These are phyloP conservation scores for Campylomormyrus numenius DNA, from an alignment of 2,113 vertebrate species.

Conservation along the genomic window DNA sequence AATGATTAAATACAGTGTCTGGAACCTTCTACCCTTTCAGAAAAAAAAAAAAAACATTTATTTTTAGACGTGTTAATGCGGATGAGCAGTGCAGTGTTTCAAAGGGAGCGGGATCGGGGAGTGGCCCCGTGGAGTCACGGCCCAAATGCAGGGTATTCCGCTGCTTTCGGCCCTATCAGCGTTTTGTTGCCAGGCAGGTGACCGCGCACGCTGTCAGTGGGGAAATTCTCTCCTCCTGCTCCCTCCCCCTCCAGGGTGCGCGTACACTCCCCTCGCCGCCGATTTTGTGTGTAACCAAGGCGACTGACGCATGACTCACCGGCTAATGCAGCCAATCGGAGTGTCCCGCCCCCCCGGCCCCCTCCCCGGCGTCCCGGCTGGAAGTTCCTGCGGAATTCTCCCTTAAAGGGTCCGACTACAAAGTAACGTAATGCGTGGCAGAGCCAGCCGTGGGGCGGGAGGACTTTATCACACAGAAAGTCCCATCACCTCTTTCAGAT, in stretches of 20 bases:
- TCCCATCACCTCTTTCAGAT: not conserved
- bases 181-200: conserved; percentile 20
- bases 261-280: not conserved
- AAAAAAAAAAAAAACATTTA: not conserved
- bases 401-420: conserved; percentile 8
- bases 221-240: not conserved
- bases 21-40: not conserved
- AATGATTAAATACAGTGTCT: not conserved
- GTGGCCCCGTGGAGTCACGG: not conserved
- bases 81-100: conserved; percentile 2
- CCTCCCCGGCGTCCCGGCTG: not conserved
- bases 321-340: conserved; percentile 1
- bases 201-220: not conserved
- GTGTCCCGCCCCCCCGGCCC: not conserved
- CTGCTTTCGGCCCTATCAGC: conserved; percentile 6
- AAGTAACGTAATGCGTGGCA: not conserved
- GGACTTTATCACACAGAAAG: not conserved
- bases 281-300: conserved; percentile 26
- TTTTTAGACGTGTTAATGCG: conserved; percentile 2
- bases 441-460: no score
- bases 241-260: not conserved
- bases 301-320: conserved; percentile 23
- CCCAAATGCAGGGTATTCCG: conserved; percentile 6
- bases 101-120: not conserved
- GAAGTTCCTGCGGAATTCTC: conserved; percentile 8